Conservation (phyloP, 1,140 invertebrate genomes). For the Drosophila nasuta region DNA sequence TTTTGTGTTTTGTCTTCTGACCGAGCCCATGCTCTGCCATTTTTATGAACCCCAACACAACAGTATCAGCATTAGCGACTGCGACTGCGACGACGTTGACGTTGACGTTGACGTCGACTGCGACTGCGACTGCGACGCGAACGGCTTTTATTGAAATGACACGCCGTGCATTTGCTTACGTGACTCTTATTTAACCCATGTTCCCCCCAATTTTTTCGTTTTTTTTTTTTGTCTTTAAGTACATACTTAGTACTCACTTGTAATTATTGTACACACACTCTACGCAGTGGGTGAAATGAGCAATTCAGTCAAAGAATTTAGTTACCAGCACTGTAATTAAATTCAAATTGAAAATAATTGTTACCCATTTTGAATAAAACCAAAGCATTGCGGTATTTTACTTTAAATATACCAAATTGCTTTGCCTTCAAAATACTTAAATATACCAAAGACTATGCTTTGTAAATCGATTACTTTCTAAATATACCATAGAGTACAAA, state of each 20-base stretch:
- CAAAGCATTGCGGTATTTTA: too few species aligned
- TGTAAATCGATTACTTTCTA: too few species aligned
- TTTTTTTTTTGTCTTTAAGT: slow-evolving; percentile 16
- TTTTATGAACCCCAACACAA: slow-evolving; percentile 48
- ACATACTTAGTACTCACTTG: slow-evolving; percentile 29
- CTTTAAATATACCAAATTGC: too few species aligned
- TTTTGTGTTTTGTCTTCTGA: slow-evolving; percentile 26
- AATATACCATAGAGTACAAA: too few species aligned
- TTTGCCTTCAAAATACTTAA: too few species aligned
- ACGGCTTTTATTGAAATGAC: slow-evolving; percentile 63
- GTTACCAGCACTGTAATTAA: not conserved
- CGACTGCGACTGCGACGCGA: slow-evolving; percentile 10
- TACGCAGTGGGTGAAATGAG: slow-evolving; percentile 19
- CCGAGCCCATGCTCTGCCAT: slow-evolving; percentile 20
- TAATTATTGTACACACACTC: slow-evolving; percentile 55
- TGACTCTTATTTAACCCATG: slow-evolving; percentile 56
- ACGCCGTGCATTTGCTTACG: slow-evolving; percentile 57
- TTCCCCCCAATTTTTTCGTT: slow-evolving; percentile 2
- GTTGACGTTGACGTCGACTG: not conserved
- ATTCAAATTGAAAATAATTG: too few species aligned
- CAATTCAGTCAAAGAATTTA: not conserved
- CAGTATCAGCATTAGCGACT: not conserved
- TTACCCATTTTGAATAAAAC: too few species aligned
- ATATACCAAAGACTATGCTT: too few species aligned
- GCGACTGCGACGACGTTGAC: not conserved